Evolutionary conservation across 1,140 invertebrate species (phyloP), one percentile per base, ranked within the genome.

Genomic region (Leptinotarsa texana): DNA sequence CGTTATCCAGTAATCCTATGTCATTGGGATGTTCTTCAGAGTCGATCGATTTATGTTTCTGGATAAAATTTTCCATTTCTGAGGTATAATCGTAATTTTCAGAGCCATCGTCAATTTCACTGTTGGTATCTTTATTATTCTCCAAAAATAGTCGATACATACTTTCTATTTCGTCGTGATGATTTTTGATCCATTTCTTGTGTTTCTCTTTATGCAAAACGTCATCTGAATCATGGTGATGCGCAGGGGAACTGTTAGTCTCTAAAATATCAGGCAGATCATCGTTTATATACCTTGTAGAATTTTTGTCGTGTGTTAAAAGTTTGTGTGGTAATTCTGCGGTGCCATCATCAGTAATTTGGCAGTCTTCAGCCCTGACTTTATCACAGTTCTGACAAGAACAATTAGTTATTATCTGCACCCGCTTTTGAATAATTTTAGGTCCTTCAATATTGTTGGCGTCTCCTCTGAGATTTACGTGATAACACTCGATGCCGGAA

Each of bases 391-490:
- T 88, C 67, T 87, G 87, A 82, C 91, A 92, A 15, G 88, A 88
- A 78, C 91, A 92, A 72, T 91, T 90, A 3, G 87, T 88, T 27
- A 92, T 91, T 49, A 91, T 89, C 82, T 92, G 89, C 0, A 92
- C 88, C 22, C 87, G 87, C 82, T 91, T 91, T 73, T 88, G 87
- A 79, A 91, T 86, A 3, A 85, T 87, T 69, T 87, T 86, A 15
- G 87, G 84, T 13, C 86, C 87, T 69, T 87, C 87, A 3, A 87
- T 85, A 22, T 89, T 88, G 49, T 88, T 88, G 42, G 86, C 87
- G 75, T 82, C 80, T 11, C 89, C 89, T 63, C 89, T 86, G 6
- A 91, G 80, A 4, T 87, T 89, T 82, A 92, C 91, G 74, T 90
- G 89, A 78, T 90, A 90, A 88, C 90, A 92, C 74, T 87, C 85